Evolutionary conservation across 2,797 vertebrate species (phyloP).

Genomic region (Bovichtus variegatus): DNA sequence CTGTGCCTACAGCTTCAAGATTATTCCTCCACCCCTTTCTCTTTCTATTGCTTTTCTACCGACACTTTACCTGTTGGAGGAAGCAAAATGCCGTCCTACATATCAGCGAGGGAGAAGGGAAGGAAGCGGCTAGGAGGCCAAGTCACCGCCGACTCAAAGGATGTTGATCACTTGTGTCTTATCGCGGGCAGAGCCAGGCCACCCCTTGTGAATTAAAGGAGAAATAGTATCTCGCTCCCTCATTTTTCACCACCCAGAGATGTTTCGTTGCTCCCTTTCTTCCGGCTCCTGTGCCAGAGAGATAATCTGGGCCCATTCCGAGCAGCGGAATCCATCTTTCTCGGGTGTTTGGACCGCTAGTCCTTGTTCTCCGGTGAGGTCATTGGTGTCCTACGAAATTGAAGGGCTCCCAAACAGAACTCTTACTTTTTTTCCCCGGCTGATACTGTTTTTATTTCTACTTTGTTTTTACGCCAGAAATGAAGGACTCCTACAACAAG

Average conservation of each 20-base stretch:
- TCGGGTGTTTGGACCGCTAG: slow-evolving; percentile 78
- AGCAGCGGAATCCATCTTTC: slow-evolving; percentile 85
- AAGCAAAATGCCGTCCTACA: slow-evolving; percentile 63
- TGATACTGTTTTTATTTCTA: slow-evolving; percentile 26
- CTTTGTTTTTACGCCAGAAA: slow-evolving; percentile 6
- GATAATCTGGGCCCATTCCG: slow-evolving; percentile 85
- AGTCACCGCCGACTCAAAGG: slow-evolving; percentile 78
- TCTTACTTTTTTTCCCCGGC: background rate
- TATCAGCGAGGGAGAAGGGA: slow-evolving; percentile 62
- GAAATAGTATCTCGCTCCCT: slow-evolving; percentile 85
- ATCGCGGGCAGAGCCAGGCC: slow-evolving; percentile 84
- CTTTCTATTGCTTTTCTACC: slow-evolving; percentile 53
- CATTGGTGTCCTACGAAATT: slow-evolving; percentile 68
- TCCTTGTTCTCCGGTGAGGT: slow-evolving; percentile 85
- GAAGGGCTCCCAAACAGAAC: slow-evolving; percentile 38
- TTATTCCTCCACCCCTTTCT: slow-evolving; percentile 43
- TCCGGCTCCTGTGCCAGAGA: slow-evolving; percentile 82
- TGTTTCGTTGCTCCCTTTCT: slow-evolving; percentile 80
- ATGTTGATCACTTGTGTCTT: slow-evolving; percentile 88
- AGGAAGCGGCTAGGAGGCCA: slow-evolving; percentile 42
- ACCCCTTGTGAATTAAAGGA: slow-evolving; percentile 88
- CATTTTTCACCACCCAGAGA: slow-evolving; percentile 86
- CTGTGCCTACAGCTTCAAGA: slow-evolving; percentile 45
- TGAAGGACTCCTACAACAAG: background rate
- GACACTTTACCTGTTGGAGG: slow-evolving; percentile 62